Base-by-base conservation (phyloP, 1,140 invertebrate genomes). In the Galleria mellonella region DNA sequence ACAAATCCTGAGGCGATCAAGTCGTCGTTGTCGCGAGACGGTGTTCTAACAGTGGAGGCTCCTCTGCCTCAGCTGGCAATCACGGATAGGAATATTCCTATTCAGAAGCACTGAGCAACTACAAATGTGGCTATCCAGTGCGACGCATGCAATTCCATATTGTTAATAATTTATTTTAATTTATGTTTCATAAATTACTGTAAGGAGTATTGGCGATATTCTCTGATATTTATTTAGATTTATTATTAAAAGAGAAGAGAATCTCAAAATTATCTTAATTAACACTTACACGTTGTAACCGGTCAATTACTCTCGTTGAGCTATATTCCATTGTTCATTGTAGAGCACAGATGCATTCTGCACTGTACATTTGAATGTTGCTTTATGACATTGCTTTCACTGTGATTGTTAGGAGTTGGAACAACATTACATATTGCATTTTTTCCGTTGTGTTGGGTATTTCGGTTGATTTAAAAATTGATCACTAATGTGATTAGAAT, bases 1-100 rank as follows among this genome's bases (percentile, higher is more conserved):
- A 96, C 95, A 23, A 96, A 97, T 86, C 95, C 96, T 0, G 95
- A 97, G 87, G 90, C 91, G 32, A 97, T 97, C 83, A 94, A 95
- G 78, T 96, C 94, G 1, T 95, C 94, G 6, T 86, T 97, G 58
- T 95, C 94, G 67, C 95, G 96, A 83, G 96, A 98, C 74, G 96
- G 96, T 31, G 95, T 98, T 6, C 88, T 98, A 9, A 97, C 96
- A 3, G 95, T 98, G 6, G 96, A 97, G 81, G 96, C 96, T n/a
- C 95, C 95, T 1, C 86, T 97, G 69, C 96, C 96, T 9, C 88
- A 96, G 52, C 94, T 87, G 29, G 86, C 84, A 31, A 87, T 87
- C 77, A 87, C 86, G 46, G 86, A 87, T 57, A 74, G 84, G 62
- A 82, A 78, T 69, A 87, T 87, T 69, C 86, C 86, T 32, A 86